Percentiles rank a stretch among this genome's conserved stretches.
Evolutionary conservation across 2,888 invertebrate species (phyloP).

Genomic region (Sesamia inferens): DNA sequence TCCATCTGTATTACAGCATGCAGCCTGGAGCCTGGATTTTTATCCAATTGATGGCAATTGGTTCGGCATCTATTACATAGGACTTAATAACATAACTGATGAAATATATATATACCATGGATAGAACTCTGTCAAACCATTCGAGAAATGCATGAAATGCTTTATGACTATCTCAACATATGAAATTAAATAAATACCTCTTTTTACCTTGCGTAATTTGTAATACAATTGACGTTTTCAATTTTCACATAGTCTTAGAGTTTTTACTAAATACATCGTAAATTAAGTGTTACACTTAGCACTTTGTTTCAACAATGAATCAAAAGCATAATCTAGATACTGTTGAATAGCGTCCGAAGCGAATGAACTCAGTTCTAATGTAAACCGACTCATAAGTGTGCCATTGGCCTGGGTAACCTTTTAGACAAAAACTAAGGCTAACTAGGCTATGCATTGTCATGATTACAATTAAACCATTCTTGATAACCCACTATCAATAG

Average conservation of each 20-base stretch:
- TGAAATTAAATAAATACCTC: background rate
- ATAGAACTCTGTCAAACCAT: background rate
- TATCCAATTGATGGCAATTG: background rate
- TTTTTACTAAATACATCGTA: slow-evolving; percentile 51
- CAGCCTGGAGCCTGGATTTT: background rate
- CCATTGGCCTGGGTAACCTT: slow-evolving; percentile 86
- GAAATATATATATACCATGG: background rate
- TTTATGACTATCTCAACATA: background rate
- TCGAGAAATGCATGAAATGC: background rate
- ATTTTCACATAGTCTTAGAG: slow-evolving; percentile 16
- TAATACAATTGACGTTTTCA: slow-evolving; percentile 6
- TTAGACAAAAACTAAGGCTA: slow-evolving; percentile 79
- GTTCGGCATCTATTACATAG: background rate
- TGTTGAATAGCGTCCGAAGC: slow-evolving; percentile 84
- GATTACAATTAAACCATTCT: slow-evolving; percentile 49
- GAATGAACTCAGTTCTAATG: slow-evolving; percentile 88
- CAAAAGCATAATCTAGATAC: slow-evolving; percentile 83
- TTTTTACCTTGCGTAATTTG: slow-evolving; percentile 3
- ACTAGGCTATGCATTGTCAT: slow-evolving; percentile 67
- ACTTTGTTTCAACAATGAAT: slow-evolving; percentile 83
- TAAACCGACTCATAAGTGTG: slow-evolving; percentile 85
- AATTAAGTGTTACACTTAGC: slow-evolving; percentile 68
- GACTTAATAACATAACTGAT: background rate
- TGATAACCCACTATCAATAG: slow-evolving; percentile 30
- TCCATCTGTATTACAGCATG: background rate